Base-by-base conservation (phyloP, 1,140 invertebrate genomes). In the Tenebrio molitor region DNA sequence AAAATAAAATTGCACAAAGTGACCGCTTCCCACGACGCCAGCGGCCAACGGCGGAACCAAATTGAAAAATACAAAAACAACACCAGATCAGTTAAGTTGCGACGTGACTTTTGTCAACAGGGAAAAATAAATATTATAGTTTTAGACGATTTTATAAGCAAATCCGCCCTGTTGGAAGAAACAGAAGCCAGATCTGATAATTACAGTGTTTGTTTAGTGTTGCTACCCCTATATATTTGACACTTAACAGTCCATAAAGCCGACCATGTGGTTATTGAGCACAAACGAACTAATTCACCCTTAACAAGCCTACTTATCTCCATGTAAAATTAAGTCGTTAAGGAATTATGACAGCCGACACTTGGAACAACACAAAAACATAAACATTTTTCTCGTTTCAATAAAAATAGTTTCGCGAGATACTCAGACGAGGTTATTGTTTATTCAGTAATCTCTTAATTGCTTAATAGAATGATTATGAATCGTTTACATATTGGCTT, bases 231-330 rank as follows among this genome's bases (percentile, higher is more conserved):
- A 53, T 53, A 19, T 17, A 23, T 16, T 12, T 53, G 19, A 53
- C 46, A 53, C 46, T 53, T 53, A 53, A 53, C 46, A 53, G 46
- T 53, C 46, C 46, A 53, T 53, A 53, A 53, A 53, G 17, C 19
- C 19, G 42, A 10, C 46, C 46, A 53, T 21, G 46, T 53, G 46
- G 25, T 29, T 53, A n/a, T 53, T 19, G 14, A 19, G 10, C 10
- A 53, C 46, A 53, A 53, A 8, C 46, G 21, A 53, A 23, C 17
- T 53, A 53, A 53, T 53, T 53, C 46, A 53, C 46, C 21, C 46
- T 23, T n/a, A 25, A 21, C 21, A 10, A 19, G 36, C 2, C 36
- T 12, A 33, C 29, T 33, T 33, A 39, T 39, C 36, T 39, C 7
- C 2, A 7, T n/a, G 12, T 5, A 39, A 39, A 39, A 7, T 12